Evolutionary conservation across 2,888 invertebrate genomes (phyloP), one percentile per base, ranked within the genome.

Genomic region (Lasioglossum vierecki): DNA sequence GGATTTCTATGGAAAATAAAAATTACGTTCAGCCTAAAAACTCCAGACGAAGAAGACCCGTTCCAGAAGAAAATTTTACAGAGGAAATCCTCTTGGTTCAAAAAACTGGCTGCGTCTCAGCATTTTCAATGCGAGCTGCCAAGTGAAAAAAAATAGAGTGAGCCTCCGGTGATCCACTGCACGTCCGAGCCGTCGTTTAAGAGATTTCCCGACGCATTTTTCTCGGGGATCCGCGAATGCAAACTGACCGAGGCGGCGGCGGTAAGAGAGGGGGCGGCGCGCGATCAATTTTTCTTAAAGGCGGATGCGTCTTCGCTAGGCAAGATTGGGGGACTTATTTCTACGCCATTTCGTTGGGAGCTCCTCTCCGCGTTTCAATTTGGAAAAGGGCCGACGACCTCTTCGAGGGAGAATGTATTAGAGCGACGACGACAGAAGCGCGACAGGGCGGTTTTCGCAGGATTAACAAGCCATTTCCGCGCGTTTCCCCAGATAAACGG

Each of bases 391-490:
- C 35, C 66, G 66, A 6, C 30, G 66, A 18, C 30, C 35, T 35
- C 5, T 5, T 13, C 57, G 53, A 1, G 26, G 5, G 60, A 26
- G 60, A 26, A 60, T 26, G 60, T 60, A 60, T 60, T 60, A 60
- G 26, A 11, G 26, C 60, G 26, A 11, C 26, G 13, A 60, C 44
- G 39, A 72, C 60, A 35, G 15, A 39, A 63, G 26, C 5, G 39
- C 53, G 44, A 35, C 46, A n/a, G 35, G 35, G 72, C 30, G 30
- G 66, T 53, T 66, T 66, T 30, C 71, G 30, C 4, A 49, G 44
- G 63, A 82, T 82, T 82, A 79, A 79, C 72, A 49, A 72, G 79
- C 72, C 81, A 53, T 82, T 79, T 73, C 79, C 63, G 49, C 41
- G 79, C 41, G 49, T 44, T 60, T 60, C 26, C 15, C 35, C 53